Conservation (phyloP, 2,888 invertebrate species). For the Dioctria rufipes region DNA sequence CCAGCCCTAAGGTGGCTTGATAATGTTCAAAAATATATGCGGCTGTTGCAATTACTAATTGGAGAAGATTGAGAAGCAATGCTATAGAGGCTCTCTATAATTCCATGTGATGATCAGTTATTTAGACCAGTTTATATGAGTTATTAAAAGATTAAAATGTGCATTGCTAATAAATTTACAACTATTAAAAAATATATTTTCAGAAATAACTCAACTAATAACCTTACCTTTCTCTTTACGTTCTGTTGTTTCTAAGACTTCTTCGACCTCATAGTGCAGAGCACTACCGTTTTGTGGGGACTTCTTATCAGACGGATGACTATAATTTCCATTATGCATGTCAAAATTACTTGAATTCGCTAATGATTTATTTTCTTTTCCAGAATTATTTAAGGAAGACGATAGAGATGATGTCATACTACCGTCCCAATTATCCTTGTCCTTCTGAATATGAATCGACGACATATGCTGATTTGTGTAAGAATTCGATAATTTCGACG, state of each 20-base stretch:
- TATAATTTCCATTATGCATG: conserved; percentile 18
- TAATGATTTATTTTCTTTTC: conserved; percentile 41
- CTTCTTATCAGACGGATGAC: conserved; percentile 54
- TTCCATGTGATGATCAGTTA: no score
- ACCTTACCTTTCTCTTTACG: conserved; percentile 58
- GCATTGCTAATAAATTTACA: no score
- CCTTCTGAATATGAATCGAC: conserved; percentile 45
- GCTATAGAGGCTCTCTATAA: no score
- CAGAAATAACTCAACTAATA: no score
- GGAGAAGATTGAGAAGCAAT: no score
- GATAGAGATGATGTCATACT: conserved; percentile 48
- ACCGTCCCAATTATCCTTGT: conserved; percentile 57
- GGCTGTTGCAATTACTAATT: no score
- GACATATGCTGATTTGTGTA: conserved; percentile 39
- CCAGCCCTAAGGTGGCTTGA: no score
- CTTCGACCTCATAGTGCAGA: conserved; percentile 67
- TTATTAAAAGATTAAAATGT: no score
- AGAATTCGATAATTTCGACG: conserved; percentile 47
- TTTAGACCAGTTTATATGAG: no score
- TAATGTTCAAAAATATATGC: no score
- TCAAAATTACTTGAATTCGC: conserved; percentile 42
- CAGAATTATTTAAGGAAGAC: conserved; percentile 47
- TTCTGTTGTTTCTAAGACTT: conserved; percentile 67
- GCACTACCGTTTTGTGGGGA: conserved; percentile 66
- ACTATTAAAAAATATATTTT: no score